These are phyloP conservation scores for Thymelicus lineola DNA, from an alignment of 2,888 invertebrate genomes.

Conservation along the genomic window DNA sequence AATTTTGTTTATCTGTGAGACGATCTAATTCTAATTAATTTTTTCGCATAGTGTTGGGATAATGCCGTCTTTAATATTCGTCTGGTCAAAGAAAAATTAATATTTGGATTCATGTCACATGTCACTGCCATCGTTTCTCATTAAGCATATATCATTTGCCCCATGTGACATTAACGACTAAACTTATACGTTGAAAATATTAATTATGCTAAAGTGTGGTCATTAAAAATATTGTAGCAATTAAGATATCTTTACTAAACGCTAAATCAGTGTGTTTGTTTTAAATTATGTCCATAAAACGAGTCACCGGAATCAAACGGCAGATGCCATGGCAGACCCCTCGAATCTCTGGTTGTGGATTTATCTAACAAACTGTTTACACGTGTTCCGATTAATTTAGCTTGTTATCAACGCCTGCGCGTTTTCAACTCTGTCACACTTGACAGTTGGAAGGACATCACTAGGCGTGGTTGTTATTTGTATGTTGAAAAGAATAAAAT, in stretches of 20 bases:
- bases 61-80: not conserved
- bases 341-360: constrained; percentile 58
- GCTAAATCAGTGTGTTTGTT: constrained; percentile 67
- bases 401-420: constrained; percentile 68
- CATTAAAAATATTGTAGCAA: constrained; percentile 63
- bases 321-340: constrained; percentile 61
- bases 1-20: not conserved
- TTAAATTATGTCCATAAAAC: constrained; percentile 70
- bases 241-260: constrained; percentile 59
- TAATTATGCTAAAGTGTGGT: constrained; percentile 34
- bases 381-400: constrained; percentile 77
- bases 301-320: constrained; percentile 68
- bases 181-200: constrained; percentile 13
- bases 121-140: not conserved
- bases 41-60: not conserved
- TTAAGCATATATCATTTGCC: constrained; percentile 10
- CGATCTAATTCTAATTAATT: constrained; percentile 2
- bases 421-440: constrained; percentile 64
- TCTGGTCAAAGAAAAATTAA: not conserved
- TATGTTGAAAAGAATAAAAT: not conserved
- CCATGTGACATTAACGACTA: constrained; percentile 13
- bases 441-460: constrained; percentile 56
- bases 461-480: not conserved
- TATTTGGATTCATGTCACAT: not conserved
- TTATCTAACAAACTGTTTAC: constrained; percentile 78